These are phyloP conservation scores for Ariolimax columbianus DNA, from an alignment of 2,888 invertebrate species.

Conservation along the genomic window DNA sequence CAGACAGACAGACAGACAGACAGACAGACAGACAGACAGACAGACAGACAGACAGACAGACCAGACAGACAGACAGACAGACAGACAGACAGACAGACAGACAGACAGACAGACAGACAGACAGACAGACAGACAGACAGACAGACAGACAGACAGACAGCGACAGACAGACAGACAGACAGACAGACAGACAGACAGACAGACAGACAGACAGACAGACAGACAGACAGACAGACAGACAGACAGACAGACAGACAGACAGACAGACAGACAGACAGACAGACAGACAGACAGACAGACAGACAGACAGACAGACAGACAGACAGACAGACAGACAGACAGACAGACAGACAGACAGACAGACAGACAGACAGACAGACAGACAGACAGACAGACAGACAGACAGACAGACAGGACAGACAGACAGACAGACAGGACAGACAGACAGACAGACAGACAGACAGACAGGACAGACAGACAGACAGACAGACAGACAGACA, in stretches of 20 bases:
- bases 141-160: constrained; percentile 42
- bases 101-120: constrained; percentile 43
- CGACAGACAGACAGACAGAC: constrained; percentile 34
- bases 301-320: background rate
- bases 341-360: constrained; percentile 3
- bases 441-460: constrained; percentile 9
- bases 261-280: constrained; percentile 22
- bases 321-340: constrained; percentile 17
- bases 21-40: too few species aligned
- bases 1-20: too few species aligned
- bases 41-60: too few species aligned
- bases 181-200: constrained; percentile 30
- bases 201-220: constrained; percentile 20
- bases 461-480: background rate
- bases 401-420: background rate
- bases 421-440: background rate
- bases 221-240: constrained; percentile 30
- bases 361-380: background rate
- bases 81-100: too few species aligned
- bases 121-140: constrained; percentile 49
- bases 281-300: constrained; percentile 25
- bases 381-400: background rate
- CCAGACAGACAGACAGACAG: background rate
- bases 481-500: constrained; percentile 11
- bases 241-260: background rate